Conservation (phyloP, 92 coral and sea anemone species). For the Epizoanthus fatuus region DNA sequence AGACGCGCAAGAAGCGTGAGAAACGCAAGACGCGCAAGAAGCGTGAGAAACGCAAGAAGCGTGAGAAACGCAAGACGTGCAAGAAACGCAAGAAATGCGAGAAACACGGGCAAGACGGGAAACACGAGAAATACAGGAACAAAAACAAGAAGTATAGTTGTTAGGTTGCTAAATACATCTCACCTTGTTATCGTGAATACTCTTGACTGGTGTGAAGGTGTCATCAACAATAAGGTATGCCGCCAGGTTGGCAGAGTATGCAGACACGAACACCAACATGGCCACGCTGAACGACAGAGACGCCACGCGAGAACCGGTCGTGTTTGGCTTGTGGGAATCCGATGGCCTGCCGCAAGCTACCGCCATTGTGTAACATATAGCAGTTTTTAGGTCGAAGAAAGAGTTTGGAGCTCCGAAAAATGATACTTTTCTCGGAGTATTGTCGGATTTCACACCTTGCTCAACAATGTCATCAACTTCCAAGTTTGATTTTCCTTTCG, state of each 20-base stretch:
- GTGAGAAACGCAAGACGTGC: too few relatives aligned
- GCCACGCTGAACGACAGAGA: conserved; percentile 90
- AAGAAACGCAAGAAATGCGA: too few relatives aligned
- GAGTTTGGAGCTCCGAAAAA: neutral
- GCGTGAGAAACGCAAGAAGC: too few relatives aligned
- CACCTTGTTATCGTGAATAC: conserved; percentile 88
- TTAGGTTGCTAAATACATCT: neutral
- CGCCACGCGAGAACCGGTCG: conserved; percentile 83
- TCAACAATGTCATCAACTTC: conserved; percentile 4
- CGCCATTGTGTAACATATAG: conserved; percentile 81
- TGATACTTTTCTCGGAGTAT: conserved; percentile 8
- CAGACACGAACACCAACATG: conserved; percentile 85
- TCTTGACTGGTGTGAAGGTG: conserved; percentile 72
- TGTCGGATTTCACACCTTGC: neutral
- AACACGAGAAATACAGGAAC: too few relatives aligned
- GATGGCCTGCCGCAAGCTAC: conserved; percentile 89
- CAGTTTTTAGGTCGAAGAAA: conserved; percentile 79
- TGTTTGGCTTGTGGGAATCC: conserved; percentile 78
- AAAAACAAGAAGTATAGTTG: too few relatives aligned
- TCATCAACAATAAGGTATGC: conserved; percentile 89
- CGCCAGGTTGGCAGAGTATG: conserved; percentile 89
- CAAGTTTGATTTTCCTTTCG: neutral
- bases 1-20: too few relatives aligned
- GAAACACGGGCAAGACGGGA: too few relatives aligned
- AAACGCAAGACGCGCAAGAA: too few relatives aligned